phyloP scores from a whole-genome alignment of 2,888 invertebrate species.

The Eristalis intricaria region DNA sequence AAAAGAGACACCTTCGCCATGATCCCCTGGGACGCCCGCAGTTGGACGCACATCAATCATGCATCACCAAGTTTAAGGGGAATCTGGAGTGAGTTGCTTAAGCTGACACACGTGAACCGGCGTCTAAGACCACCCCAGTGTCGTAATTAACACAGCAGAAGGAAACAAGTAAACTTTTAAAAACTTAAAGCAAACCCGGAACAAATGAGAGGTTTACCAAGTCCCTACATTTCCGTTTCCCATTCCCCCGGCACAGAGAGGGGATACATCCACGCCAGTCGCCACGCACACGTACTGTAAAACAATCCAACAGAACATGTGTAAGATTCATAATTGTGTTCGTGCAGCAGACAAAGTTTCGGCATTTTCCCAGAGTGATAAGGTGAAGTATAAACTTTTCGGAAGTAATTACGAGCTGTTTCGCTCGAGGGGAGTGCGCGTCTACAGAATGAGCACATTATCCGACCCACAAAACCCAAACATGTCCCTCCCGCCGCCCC shows the following conservation, averaged over 20 bases:
- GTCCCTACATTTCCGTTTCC: not conserved
- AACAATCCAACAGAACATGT: conserved; percentile 36
- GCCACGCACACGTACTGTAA: not conserved
- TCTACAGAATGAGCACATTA: conserved; percentile 1
- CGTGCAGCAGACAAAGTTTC: conserved; percentile 10
- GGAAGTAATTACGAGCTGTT: conserved; percentile 45
- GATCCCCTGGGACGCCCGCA: not conserved
- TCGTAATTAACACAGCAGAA: conserved; percentile 23
- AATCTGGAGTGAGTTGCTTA: not conserved
- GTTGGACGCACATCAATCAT: not conserved
- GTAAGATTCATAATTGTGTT: conserved; percentile 30
- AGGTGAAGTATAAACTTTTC: conserved; percentile 27
- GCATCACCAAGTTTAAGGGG: not conserved
- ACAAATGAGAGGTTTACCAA: not conserved
- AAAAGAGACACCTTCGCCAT: not conserved
- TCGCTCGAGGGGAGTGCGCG: not conserved
- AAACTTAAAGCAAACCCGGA: not conserved
- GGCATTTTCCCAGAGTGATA: not conserved
- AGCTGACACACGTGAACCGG: not conserved
- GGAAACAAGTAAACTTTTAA: not conserved
- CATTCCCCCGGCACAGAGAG: no score
- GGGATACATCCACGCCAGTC: not conserved
- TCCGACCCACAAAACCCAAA: not conserved
- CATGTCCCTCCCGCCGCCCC: no score
- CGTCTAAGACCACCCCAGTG: not conserved